A percentile compares a stretch with the other conserved stretches of the same genome.
Evolutionary conservation across 2,797 vertebrate species (phyloP).

Genomic region (Danio albolineatus): DNA sequence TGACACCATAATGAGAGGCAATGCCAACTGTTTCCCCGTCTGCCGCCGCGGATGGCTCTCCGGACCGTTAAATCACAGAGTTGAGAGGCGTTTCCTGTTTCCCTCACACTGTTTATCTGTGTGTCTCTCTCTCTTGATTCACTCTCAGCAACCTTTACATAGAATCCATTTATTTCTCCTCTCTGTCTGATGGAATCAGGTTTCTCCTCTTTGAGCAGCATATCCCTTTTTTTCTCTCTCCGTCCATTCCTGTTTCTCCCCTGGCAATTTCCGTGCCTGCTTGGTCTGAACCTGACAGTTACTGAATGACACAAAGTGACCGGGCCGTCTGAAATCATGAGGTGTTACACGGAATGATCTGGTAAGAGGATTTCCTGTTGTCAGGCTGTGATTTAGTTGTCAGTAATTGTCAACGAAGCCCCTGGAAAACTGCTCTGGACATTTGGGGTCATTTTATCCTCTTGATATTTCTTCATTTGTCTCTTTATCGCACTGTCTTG

Average conservation of each 20-base stretch:
- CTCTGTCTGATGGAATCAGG: conserved; percentile 12
- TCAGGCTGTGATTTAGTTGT: conserved; percentile 59
- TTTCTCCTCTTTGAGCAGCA: conserved; percentile 42
- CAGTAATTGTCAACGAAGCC: conserved; percentile 47
- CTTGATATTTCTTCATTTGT: conserved; percentile 18
- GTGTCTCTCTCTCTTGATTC: background rate
- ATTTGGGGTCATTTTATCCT: conserved; percentile 1
- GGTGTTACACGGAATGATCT: conserved; percentile 53
- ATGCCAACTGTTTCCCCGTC: conserved; percentile 83
- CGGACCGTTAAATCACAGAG: conserved; percentile 59
- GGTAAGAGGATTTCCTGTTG: conserved; percentile 56
- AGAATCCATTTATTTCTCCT: conserved; percentile 44
- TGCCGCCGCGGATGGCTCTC: conserved; percentile 63
- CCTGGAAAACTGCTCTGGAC: background rate
- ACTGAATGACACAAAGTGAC: conserved; percentile 55
- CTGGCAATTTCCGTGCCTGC: conserved; percentile 2
- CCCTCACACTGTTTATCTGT: background rate
- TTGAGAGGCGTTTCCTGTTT: conserved; percentile 38
- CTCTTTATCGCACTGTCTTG: conserved; percentile 11
- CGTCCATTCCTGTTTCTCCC: conserved; percentile 7
- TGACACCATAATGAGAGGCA: conserved; percentile 78
- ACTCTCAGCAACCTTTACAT: conserved; percentile 20
- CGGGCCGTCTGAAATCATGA: conserved; percentile 46
- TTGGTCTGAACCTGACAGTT: conserved; percentile 37
- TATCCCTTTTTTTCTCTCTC: conserved; percentile 11